Conservation (phyloP, 2,888 invertebrate species). For the Drosophila mimetica region DNA sequence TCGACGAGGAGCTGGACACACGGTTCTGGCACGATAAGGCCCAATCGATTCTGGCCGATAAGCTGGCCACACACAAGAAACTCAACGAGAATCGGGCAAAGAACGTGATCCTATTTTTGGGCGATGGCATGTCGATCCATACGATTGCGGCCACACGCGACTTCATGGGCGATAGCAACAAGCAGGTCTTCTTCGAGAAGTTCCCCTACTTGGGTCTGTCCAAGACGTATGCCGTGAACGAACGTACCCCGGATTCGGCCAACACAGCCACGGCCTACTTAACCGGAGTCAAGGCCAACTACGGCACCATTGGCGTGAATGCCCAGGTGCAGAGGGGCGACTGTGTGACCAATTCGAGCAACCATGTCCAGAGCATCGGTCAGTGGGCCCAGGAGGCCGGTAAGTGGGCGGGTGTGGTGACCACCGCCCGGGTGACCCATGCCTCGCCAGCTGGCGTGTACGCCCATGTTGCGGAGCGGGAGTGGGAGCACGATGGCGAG, state of each 20-base stretch:
- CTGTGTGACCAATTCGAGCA: constrained; percentile 86
- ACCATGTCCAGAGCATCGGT: constrained; percentile 88
- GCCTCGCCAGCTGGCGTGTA: constrained; percentile 91
- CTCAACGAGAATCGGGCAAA: constrained; percentile 83
- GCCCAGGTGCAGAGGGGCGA: constrained; percentile 87
- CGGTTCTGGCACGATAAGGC: constrained; percentile 81
- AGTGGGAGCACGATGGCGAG: constrained; percentile 89
- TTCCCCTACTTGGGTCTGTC: constrained; percentile 86
- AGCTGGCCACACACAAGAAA: constrained; percentile 58
- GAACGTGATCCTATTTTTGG: constrained; percentile 89
- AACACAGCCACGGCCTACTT: constrained; percentile 92
- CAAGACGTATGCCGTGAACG: constrained; percentile 90
- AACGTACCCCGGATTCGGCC: constrained; percentile 93
- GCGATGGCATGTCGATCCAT: constrained; percentile 90
- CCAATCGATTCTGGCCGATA: constrained; percentile 70
- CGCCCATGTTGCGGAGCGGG: constrained; percentile 88
- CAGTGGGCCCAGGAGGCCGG: constrained; percentile 89
- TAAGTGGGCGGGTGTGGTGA: constrained; percentile 89
- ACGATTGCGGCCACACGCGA: constrained; percentile 88
- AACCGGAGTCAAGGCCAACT: constrained; percentile 91
- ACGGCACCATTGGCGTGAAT: constrained; percentile 90
- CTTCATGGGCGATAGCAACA: constrained; percentile 87
- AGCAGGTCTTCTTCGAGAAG: constrained; percentile 87
- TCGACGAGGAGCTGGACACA: constrained; percentile 68
- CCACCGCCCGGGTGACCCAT: constrained; percentile 91